A percentile compares a stretch with the other conserved stretches of the same genome.
Evolutionary conservation across 30 jellyfish, hydroid and myxozoan genomes (phyloP).

Genomic region (Chrysaora quinquecirrha): DNA sequence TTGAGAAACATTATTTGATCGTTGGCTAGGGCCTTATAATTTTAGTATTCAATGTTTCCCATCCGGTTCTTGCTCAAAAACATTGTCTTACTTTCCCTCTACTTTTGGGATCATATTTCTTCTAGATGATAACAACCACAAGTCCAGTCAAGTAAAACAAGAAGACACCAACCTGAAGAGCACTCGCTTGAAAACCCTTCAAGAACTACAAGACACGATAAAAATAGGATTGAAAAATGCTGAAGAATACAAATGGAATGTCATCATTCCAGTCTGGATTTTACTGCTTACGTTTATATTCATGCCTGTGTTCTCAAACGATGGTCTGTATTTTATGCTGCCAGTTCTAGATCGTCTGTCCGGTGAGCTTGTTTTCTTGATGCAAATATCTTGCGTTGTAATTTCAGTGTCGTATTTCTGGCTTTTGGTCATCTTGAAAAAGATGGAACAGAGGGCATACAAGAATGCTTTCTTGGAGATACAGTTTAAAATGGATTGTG

Average conservation of each 20-base stretch:
- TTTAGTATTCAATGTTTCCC: too few species aligned
- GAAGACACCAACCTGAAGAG: not conserved
- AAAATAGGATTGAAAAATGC: constrained; percentile 53
- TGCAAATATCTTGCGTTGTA: constrained; percentile 45
- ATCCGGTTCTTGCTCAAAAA: too few species aligned
- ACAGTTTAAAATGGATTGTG: constrained; percentile 33
- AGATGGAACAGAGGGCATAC: constrained; percentile 50
- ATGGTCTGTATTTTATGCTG: constrained; percentile 50
- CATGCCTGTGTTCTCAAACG: constrained; percentile 66
- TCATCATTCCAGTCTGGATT: constrained; percentile 43
- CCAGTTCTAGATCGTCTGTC: constrained; percentile 38
- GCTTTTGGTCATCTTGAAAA: constrained; percentile 52
- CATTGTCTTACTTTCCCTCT: too few species aligned
- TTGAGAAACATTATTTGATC: too few species aligned
- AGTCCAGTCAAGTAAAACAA: too few species aligned
- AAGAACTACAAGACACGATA: constrained; percentile 40
- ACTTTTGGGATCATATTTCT: too few species aligned
- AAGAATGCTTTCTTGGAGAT: constrained; percentile 50
- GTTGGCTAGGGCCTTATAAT: too few species aligned
- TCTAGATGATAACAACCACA: too few species aligned
- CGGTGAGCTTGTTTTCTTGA: constrained; percentile 65
- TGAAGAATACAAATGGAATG: constrained; percentile 61
- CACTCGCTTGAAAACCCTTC: not conserved
- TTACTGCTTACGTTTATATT: constrained; percentile 34
- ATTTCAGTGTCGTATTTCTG: constrained; percentile 57